Evolutionary conservation across 1,140 invertebrate species (phyloP), one percentile per base, ranked within the genome.

Genomic region (Marisa cornuarietis): DNA sequence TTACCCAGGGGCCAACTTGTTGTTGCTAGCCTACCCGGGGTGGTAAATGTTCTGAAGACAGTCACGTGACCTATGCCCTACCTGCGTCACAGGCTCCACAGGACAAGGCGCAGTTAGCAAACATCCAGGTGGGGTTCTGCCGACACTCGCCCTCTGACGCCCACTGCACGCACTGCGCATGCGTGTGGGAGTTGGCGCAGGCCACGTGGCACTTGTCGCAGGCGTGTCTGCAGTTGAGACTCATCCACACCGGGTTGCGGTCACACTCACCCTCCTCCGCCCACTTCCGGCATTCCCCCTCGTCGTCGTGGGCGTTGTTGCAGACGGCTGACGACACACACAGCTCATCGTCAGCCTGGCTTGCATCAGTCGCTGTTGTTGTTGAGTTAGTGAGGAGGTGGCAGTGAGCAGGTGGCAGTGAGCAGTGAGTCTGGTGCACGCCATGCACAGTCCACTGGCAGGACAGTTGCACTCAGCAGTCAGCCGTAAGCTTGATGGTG

Each of bases 181-280:
- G 79, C 68, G 79, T 75, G 54, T 76, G 62, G 1, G 31, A 16
- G 54, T 84, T 71, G 42, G 69, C 66, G 54, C 83, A 83, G 49
- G 76, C 72, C 16, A 58, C 20, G 18, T 81, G 66, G 77, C 84
- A 85, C 20, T 62, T 24, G 7, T 81, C 58, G 76, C 88, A 89
- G 13, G 84, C 80, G 42, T 80, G 77, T 42, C 83, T 78, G 61
- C 88, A 89, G 52, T 87, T 83, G 9, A 79, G 68, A 26, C 81
- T 74, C 88, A 90, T 90, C 86, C 87, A 90, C 42, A 80, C 72
- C 3, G 87, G 86, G 68, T 90, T 90, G 22, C 58, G 81, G 10
- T 80, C 69, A 83, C 88, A 90, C 74, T 90, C 88, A 49, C 88
- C 88, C 18, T 73, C 24, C 10, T 81, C 82, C 16, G 85, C 83